phyloP scores from a whole-genome alignment of 2,113 vertebrate species.

The Himantopus leucocephalus region DNA sequence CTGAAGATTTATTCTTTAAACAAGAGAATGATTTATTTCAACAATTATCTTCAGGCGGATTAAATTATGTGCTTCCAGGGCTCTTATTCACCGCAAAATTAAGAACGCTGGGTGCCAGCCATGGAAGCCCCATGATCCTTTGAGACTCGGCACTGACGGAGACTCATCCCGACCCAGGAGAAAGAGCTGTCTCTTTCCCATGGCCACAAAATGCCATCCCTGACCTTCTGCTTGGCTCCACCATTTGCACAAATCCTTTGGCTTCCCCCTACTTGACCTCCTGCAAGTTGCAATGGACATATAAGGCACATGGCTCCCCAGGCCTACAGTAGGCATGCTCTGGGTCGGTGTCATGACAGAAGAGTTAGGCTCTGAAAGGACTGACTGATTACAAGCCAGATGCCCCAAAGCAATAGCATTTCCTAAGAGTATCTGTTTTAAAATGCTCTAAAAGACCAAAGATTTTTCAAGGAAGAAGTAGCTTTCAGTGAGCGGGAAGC shows the following conservation, averaged over 20 bases:
- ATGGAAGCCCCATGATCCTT: neutral
- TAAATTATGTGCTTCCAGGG: constrained; percentile 53
- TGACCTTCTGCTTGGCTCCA: constrained; percentile 60
- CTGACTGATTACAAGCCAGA: constrained; percentile 33
- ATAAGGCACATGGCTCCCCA: constrained; percentile 50
- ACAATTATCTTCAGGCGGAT: constrained; percentile 57
- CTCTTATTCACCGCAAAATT: constrained; percentile 46
- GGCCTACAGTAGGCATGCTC: constrained; percentile 26
- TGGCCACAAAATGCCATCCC: constrained; percentile 62
- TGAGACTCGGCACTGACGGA: neutral
- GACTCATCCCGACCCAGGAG: constrained; percentile 17
- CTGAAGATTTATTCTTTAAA: constrained; percentile 49
- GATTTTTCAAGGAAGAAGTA: neutral
- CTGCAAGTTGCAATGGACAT: constrained; percentile 34
- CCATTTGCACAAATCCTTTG: constrained; percentile 61
- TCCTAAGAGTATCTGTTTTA: constrained; percentile 16
- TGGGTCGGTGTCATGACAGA: neutral
- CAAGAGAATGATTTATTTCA: constrained; percentile 54
- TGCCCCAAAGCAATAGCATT: constrained; percentile 28
- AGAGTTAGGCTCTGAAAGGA: neutral
- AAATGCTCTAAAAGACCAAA: neutral
- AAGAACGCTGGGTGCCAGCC: constrained; percentile 56
- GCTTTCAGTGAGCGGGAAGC: neutral
- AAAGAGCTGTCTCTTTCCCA: constrained; percentile 55
- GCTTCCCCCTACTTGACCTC: constrained; percentile 56